Conservation (phyloP, 2,797 vertebrate species). For the Zalophus californianus region DNA sequence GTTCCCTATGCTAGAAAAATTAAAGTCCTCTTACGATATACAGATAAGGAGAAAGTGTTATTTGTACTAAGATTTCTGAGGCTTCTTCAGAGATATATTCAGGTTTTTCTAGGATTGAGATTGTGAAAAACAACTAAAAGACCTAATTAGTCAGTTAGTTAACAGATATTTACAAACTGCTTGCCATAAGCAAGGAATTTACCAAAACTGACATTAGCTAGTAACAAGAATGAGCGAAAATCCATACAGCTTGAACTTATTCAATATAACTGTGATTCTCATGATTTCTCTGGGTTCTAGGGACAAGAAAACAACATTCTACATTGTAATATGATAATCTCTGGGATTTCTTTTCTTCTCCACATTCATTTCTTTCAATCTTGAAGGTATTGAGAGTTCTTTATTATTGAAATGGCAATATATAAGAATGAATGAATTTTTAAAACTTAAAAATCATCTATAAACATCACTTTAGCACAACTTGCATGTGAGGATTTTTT, state of each 20-base stretch:
- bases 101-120: neutral
- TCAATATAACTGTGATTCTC: neutral
- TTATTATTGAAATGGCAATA: neutral
- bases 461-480: neutral
- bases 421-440: neutral
- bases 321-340: neutral
- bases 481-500: neutral
- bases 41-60: neutral
- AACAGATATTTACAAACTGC: neutral
- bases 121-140: neutral
- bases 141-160: neutral
- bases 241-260: neutral
- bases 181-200: neutral
- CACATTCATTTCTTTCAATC: neutral
- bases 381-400: neutral
- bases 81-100: conserved; percentile 6
- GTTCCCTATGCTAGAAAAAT: conserved; percentile 26
- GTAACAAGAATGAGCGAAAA: neutral
- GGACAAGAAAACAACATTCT: neutral
- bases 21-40: neutral
- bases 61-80: neutral
- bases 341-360: neutral
- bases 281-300: neutral
- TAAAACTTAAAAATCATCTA: neutral
- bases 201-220: neutral